Evolutionary conservation across 2,797 vertebrate species (phyloP).

Genomic region (Xyrichtys novacula): DNA sequence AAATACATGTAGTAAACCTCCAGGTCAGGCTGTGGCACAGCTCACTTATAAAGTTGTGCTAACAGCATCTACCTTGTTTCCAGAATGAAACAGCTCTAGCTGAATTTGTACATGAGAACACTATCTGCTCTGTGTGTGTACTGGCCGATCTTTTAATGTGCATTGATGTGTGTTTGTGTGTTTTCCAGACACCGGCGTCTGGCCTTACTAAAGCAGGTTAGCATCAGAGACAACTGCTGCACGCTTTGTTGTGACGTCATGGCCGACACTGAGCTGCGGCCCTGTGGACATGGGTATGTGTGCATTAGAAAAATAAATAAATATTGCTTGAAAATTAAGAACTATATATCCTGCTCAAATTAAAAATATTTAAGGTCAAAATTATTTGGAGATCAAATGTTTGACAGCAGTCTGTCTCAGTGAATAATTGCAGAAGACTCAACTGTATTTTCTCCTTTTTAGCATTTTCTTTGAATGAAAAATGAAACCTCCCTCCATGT

Average conservation of each 20-base stretch:
- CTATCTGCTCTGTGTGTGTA: neutral
- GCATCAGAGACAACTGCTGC: constrained; percentile 98
- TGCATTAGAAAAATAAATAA: neutral
- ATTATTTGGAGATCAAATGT: too few relatives aligned
- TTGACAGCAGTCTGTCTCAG: too few relatives aligned
- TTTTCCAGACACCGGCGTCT: constrained; percentile 82
- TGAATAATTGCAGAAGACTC: neutral
- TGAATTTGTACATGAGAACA: neutral
- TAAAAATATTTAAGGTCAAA: too few relatives aligned
- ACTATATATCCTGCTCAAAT: too few relatives aligned
- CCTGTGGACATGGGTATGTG: constrained; percentile 95
- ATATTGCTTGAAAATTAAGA: too few relatives aligned
- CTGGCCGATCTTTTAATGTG: neutral
- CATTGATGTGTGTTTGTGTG: constrained; percentile 7
- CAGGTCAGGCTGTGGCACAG: neutral
- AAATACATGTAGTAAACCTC: too few relatives aligned
- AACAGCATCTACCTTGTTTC: neutral
- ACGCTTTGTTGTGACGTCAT: constrained; percentile 97
- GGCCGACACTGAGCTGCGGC: constrained; percentile 96
- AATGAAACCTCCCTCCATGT: neutral
- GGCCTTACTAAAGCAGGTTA: constrained; percentile 97
- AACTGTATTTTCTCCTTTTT: neutral
- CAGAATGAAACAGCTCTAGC: neutral
- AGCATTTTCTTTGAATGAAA: neutral
- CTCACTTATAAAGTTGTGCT: neutral